These are phyloP conservation scores for Thysanoteuthis rhombus DNA, from an alignment of 2,888 invertebrate genomes.

Conservation along the genomic window DNA sequence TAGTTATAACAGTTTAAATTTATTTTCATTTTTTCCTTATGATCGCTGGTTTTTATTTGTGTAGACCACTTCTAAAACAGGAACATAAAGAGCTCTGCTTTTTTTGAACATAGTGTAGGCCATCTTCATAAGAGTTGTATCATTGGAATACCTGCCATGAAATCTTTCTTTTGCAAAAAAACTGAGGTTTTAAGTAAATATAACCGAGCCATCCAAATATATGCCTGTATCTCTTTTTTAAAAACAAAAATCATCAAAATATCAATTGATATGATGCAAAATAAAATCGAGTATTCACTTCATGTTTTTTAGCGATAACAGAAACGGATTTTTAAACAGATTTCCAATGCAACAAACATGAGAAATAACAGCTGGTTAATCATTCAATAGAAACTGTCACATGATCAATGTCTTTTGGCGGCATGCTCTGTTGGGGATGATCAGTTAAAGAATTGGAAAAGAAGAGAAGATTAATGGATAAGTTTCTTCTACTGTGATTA, in stretches of 20 bases:
- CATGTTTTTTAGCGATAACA: background rate
- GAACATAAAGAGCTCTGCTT: background rate
- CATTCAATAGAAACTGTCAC: too few relatives aligned
- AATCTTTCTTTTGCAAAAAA: background rate
- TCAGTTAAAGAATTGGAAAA: too few relatives aligned
- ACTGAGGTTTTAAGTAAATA: background rate
- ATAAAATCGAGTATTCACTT: background rate
- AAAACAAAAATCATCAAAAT: too few relatives aligned
- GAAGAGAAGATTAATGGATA: too few relatives aligned
- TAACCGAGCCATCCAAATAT: background rate
- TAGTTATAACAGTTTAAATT: background rate
- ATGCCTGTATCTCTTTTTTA: too few relatives aligned
- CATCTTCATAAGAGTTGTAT: background rate
- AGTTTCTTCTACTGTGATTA: too few relatives aligned
- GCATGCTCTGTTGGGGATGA: too few relatives aligned
- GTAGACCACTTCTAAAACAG: background rate
- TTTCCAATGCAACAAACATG: background rate
- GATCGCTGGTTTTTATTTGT: too few relatives aligned
- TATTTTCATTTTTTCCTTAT: background rate
- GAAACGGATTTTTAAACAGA: background rate
- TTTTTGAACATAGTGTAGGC: too few relatives aligned
- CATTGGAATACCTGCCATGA: background rate
- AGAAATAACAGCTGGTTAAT: too few relatives aligned
- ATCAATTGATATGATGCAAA: background rate
- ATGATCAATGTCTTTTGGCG: too few relatives aligned